Evolutionary conservation across 2,113 vertebrate genomes (phyloP), one percentile per base, ranked within the genome.

Genomic region (Cinclus cinclus): DNA sequence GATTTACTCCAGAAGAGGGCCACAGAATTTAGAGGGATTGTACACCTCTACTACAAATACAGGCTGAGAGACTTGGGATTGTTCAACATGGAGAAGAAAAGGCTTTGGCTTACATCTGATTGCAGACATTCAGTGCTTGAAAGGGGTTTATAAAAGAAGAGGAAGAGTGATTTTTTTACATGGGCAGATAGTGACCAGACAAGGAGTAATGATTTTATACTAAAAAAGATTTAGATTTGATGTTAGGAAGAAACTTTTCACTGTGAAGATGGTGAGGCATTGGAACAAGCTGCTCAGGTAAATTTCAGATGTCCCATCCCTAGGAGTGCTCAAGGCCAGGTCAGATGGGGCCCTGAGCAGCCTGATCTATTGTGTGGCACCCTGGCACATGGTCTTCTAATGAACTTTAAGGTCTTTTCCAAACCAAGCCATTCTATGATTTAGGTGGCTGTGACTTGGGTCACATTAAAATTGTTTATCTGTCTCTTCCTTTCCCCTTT

Each of bases 261-360:
- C 39, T 55, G 14, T 47, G 17, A 69, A 35, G 25, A 16, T 41
- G 8, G 11, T 23, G 55, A 75, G 21, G 9, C n/a, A 19, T 18
- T 19, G n/a, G 25, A 62, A 41, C 5, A 62, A 17, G 24, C 20
- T 68, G 30, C 25, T 23, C 13, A 68, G 47, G 11, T 33, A 55
- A 60, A 41, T 0, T 47, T 24, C 22, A 15, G 11, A 30, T 60
- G n/a, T 2, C 2, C 15, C 20, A n/a, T 25, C 20, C 14, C 28
- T 35, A 21, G 39, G 15, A 47, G 17, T 35, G 4, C 31, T 53
- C 53, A 53, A 53, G 39, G 46, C 6, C 62, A 39, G 11, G 39
- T 21, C 0, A 0, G 39, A 67, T 18, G n/a, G 20, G 9, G 5
- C 15, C 24, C 30, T 60, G 53, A 53, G 19, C 7, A 46, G 15